Percentiles rank a stretch among this genome's conserved stretches.
Evolutionary conservation across 1,140 invertebrate species (phyloP).

Genomic region (Formica selysi): DNA sequence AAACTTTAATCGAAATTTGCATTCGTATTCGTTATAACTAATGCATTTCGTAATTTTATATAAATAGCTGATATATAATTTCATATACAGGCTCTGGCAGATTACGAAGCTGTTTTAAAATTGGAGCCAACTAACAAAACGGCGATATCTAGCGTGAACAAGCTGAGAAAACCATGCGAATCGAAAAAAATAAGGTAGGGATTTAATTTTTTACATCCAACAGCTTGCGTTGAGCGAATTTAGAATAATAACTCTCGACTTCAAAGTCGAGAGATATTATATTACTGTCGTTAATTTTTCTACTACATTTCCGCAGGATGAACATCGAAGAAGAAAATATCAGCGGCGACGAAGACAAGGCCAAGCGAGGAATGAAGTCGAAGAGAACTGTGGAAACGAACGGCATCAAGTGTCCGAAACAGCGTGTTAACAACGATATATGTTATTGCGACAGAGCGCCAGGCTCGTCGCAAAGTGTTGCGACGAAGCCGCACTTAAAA

Average conservation of each 20-base stretch:
- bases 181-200: conserved; percentile 77
- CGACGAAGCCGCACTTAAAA: conserved; percentile 74
- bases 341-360: conserved; percentile 30
- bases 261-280: background rate
- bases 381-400: conserved; percentile 26
- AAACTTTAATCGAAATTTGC: background rate
- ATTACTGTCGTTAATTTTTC: background rate
- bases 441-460: conserved; percentile 77
- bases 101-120: conserved; percentile 78
- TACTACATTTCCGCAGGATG: conserved; percentile 68
- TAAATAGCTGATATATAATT: conserved; percentile 20
- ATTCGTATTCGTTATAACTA: background rate
- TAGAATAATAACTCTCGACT: background rate
- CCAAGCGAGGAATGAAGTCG: conserved; percentile 8
- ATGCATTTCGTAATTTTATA: conserved; percentile 14
- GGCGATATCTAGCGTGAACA: conserved; percentile 74
- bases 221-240: background rate
- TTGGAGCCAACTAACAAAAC: conserved; percentile 77
- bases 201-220: conserved; percentile 1
- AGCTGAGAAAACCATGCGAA: conserved; percentile 69
- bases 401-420: conserved; percentile 6
- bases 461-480: conserved; percentile 67
- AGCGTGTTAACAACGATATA: conserved; percentile 55
- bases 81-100: conserved; percentile 74
- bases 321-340: conserved; percentile 74